A percentile compares a stretch with the other conserved stretches of the same genome.
Evolutionary conservation across 2,888 invertebrate genomes (phyloP).

Genomic region (Drosophila paucipuncta): DNA sequence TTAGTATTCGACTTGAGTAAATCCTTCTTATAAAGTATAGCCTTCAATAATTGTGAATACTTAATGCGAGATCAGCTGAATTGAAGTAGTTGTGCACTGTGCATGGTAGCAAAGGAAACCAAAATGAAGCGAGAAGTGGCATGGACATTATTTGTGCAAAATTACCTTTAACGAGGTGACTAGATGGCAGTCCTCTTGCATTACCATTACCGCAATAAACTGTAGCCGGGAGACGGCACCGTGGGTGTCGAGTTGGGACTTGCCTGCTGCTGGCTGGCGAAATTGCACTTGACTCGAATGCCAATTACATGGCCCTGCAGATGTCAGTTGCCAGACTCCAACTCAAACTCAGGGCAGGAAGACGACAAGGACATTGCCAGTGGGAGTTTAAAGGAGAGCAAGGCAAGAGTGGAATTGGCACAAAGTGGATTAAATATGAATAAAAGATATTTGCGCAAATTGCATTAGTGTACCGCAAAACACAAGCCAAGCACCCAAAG

Average conservation of each 20-base stretch:
- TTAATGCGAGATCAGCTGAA: slow-evolving; percentile 1
- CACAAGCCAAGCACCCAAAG: slow-evolving; percentile 18
- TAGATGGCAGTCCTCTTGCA: slow-evolving; percentile 76
- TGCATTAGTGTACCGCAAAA: slow-evolving; percentile 61
- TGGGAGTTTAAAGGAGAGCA: slow-evolving; percentile 17
- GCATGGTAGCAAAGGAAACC: slow-evolving; percentile 19
- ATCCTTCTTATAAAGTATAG: neutral
- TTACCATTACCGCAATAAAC: slow-evolving; percentile 81
- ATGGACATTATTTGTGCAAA: slow-evolving; percentile 79
- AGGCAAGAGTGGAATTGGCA: slow-evolving; percentile 62
- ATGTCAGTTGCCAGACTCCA: slow-evolving; percentile 65
- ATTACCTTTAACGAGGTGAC: slow-evolving; percentile 81
- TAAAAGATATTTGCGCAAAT: slow-evolving; percentile 78
- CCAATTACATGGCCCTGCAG: slow-evolving; percentile 76
- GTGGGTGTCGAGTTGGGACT: slow-evolving; percentile 44
- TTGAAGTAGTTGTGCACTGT: neutral
- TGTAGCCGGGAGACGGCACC: slow-evolving; percentile 44
- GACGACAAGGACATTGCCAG: slow-evolving; percentile 34
- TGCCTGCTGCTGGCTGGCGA: slow-evolving; percentile 58
- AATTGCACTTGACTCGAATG: slow-evolving; percentile 81
- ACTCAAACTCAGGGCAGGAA: slow-evolving; percentile 11
- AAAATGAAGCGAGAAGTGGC: slow-evolving; percentile 48
- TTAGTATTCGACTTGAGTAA: neutral
- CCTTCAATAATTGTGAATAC: neutral
- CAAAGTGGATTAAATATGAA: slow-evolving; percentile 79